Base-by-base conservation (phyloP, 2,888 invertebrate genomes). In the Drosophila testacea region DNA sequence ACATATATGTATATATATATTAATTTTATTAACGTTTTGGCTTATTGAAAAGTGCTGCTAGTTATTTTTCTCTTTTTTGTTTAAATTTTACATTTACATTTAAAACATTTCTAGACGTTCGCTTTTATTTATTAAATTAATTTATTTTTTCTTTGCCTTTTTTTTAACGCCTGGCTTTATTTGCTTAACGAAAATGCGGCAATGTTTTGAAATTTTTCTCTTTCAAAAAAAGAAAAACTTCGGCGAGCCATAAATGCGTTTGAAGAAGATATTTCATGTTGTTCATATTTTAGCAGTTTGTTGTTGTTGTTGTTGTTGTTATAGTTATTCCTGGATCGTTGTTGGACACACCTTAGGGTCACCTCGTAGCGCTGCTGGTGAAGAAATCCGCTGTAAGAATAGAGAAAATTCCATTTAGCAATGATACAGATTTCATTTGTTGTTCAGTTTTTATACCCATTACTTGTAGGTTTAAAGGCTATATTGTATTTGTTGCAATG, bases 341-440 rank as follows among this genome's bases (percentile, higher is more conserved):
- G 10, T 16, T 48, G 38, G 30, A 68, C 66, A 39, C 93, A 95
- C 88, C 88, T 92, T 92, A 92, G 90, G 95, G 94, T 96, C 96
- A 94, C 95, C 95, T 94, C 94, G 95, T 93, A 94, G 95, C 91
- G 94, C 94, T 93, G 95, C 95, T 94, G 95, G 96, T 94, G 94
- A 95, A 94, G 94, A 94, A 96, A 94, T 95, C 95, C 95, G 94
- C 92, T 92, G 78, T 62, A 34, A 10, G 2, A 1, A 2, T 34
- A 6, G 6, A 11, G n/a, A 44, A 44, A 28, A 11, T 10, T 39
- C 3, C 4, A 30, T 11, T 61, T 28, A 28, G 3, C 16, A 10
- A 41, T 22, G 13, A 16, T 41, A 9, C 1, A 13, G 4, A 34
- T 5, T 3, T 34, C 9, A 22, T 11, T 4, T 11, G 0, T 27